Conservation (phyloP, 2,888 invertebrate species). For the Tholera decimalis region DNA sequence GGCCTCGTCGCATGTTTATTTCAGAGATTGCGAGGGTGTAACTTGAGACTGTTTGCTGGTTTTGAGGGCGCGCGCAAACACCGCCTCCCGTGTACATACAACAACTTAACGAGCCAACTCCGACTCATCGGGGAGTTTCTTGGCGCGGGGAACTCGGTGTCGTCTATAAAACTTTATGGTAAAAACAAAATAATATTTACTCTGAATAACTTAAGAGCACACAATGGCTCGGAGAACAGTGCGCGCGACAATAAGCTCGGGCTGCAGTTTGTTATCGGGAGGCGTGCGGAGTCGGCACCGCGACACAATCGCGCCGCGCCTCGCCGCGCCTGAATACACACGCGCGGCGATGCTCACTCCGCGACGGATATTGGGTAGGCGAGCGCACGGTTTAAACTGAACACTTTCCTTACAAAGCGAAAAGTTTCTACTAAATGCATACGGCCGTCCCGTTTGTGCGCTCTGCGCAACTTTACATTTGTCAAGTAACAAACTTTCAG, state of each 20-base stretch:
- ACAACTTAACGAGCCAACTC: conserved; percentile 85
- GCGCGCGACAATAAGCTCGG: conserved; percentile 73
- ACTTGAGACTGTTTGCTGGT: conserved; percentile 85
- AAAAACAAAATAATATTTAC: conserved; percentile 76
- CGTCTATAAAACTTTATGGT: conserved; percentile 76
- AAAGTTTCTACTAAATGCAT: conserved; percentile 88
- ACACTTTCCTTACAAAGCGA: conserved; percentile 85
- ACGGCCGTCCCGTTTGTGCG: conserved; percentile 79
- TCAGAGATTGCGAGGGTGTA: conserved; percentile 87
- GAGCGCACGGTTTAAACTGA: conserved; percentile 81
- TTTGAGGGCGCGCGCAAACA: conserved; percentile 84
- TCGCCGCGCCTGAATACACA: conserved; percentile 80
- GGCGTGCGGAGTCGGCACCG: conserved; percentile 53
- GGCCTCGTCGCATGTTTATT: conserved; percentile 86
- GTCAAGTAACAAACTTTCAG: conserved; percentile 79
- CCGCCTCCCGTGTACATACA: conserved; percentile 71
- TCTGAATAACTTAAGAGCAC: conserved; percentile 68
- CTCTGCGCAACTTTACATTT: conserved; percentile 81
- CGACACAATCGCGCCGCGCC: conserved; percentile 72
- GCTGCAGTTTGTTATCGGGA: conserved; percentile 78
- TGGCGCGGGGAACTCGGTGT: conserved; percentile 70
- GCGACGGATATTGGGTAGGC: conserved; percentile 85
- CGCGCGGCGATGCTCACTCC: conserved; percentile 72
- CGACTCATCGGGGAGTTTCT: conserved; percentile 79
- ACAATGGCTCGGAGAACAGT: conserved; percentile 63